Conservation (phyloP, 2,113 vertebrate species). For the Seriola rivoliana region DNA sequence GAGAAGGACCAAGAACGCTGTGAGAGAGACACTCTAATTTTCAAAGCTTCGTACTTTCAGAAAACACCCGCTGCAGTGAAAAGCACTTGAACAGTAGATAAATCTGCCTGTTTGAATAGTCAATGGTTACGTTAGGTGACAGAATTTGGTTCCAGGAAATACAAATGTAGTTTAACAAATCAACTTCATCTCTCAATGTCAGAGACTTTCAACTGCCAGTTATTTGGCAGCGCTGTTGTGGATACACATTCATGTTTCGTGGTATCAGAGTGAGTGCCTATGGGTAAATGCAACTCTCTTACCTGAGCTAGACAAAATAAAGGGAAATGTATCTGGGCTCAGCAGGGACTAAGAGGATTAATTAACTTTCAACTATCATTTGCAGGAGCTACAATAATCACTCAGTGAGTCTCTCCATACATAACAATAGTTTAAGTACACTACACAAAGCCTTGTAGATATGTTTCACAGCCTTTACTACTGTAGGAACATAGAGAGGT, state of each 20-base stretch:
- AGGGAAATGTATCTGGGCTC: slow-evolving; percentile 42
- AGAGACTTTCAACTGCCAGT: slow-evolving; percentile 36
- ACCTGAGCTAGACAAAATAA: slow-evolving; percentile 52
- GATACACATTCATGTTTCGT: slow-evolving; percentile 32
- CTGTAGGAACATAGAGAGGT: neutral
- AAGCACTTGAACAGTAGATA: slow-evolving; percentile 34
- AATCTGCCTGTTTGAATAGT: slow-evolving; percentile 15
- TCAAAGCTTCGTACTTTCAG: slow-evolving; percentile 38
- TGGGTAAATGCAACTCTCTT: slow-evolving; percentile 48
- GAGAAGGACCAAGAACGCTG: slow-evolving; percentile 43
- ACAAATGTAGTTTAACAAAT: slow-evolving; percentile 17
- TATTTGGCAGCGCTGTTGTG: slow-evolving; percentile 39
- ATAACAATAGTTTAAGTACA: slow-evolving; percentile 47
- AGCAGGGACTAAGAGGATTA: slow-evolving; percentile 63
- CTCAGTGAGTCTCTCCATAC: slow-evolving; percentile 43
- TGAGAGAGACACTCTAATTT: slow-evolving; percentile 53
- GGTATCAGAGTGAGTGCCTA: slow-evolving; percentile 34
- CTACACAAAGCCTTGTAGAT: slow-evolving; percentile 48
- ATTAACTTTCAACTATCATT: slow-evolving; percentile 67
- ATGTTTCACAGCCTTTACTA: slow-evolving; percentile 27
- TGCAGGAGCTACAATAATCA: slow-evolving; percentile 48
- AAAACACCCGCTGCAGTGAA: slow-evolving; percentile 37
- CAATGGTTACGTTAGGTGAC: neutral
- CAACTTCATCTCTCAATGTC: slow-evolving; percentile 39
- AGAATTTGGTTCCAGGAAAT: slow-evolving; percentile 31